A percentile compares a stretch with the other conserved stretches of the same genome.
Evolutionary conservation across 2,797 vertebrate species (phyloP).

Genomic region (Lacerta bilineata): DNA sequence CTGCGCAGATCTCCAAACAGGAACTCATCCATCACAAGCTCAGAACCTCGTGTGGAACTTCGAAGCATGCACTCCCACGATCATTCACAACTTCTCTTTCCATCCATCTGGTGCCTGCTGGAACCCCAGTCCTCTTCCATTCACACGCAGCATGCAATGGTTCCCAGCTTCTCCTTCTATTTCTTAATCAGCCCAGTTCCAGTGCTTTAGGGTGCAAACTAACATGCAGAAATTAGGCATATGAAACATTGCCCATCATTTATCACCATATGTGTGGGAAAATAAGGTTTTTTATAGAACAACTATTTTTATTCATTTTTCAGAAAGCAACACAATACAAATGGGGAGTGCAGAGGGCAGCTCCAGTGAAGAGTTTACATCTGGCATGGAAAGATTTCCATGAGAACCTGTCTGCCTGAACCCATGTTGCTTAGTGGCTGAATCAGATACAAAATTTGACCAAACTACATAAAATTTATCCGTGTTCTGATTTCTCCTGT

Average conservation of each 20-base stretch:
- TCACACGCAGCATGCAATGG: not conserved
- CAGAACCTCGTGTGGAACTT: not conserved
- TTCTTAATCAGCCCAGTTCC: not conserved
- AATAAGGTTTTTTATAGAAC: not conserved
- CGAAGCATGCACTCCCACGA: not conserved
- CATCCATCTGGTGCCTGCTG: not conserved
- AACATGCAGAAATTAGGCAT: not conserved
- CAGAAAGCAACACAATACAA: too few relatives aligned
- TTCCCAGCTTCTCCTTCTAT: not conserved
- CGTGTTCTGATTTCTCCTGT: too few relatives aligned
- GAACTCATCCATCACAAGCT: not conserved
- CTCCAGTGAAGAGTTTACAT: too few relatives aligned
- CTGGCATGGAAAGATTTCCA: too few relatives aligned
- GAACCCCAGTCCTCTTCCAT: not conserved
- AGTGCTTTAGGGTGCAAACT: not conserved
- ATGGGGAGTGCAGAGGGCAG: too few relatives aligned
- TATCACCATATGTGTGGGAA: not conserved
- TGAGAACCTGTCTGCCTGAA: too few relatives aligned
- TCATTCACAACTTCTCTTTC: not conserved
- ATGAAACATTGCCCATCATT: not conserved
- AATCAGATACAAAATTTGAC: too few relatives aligned
- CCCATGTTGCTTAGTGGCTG: too few relatives aligned
- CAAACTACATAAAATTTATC: too few relatives aligned
- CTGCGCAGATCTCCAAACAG: slow-evolving; percentile 2
- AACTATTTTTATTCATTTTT: too few relatives aligned